Evolutionary conservation across 2,113 vertebrate genomes (phyloP), one percentile per base, ranked within the genome.

Genomic region (Malurus cyaneus): DNA sequence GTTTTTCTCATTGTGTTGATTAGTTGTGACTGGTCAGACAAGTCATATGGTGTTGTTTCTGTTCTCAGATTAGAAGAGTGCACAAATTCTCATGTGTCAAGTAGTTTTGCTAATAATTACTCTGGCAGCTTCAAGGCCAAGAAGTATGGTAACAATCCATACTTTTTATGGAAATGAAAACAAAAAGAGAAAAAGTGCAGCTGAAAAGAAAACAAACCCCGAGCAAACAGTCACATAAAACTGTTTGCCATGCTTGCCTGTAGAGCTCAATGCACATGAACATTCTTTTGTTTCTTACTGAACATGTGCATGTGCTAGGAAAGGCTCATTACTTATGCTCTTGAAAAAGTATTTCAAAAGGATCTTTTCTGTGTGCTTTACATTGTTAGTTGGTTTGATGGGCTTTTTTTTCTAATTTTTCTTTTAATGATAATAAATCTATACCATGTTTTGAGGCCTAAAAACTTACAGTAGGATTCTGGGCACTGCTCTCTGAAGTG

Each of bases 21-120:
- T 90, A 96, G 95, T 86, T 94, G 79, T 94, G 89, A 88, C 96
- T 95, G 96, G 93, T 96, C 95, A 96, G 89, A 96, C 92, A 66
- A 96, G 92, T 97, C 93, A 83, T 94, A 94, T 94, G 94, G 79
- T 88, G 84, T n/a, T 94, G 91, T 94, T 96, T 94, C 89, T 96
- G 67, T 92, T 96, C 89, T 95, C 71, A 73, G 67, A 66, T 71
- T 69, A 92, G 70, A 91, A 84, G 49, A 95, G 70, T 4, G 3
- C 61, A 79, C 84, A 92, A 92, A 94, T 82, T 83, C 67, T 92
- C 67, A 82, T 46, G 76, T 87, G 92, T 94, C 85, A 94, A 94
- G 60, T 86, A 77, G 89, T 92, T 95, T 91, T 86, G 28, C 60
- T 93, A 93, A 89, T 92, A 95, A 85, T 88, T 88, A 62, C 61